Evolutionary conservation across 2,113 vertebrate species (phyloP), one percentile per base, ranked within the genome.

Genomic region (Clarias magur): DNA sequence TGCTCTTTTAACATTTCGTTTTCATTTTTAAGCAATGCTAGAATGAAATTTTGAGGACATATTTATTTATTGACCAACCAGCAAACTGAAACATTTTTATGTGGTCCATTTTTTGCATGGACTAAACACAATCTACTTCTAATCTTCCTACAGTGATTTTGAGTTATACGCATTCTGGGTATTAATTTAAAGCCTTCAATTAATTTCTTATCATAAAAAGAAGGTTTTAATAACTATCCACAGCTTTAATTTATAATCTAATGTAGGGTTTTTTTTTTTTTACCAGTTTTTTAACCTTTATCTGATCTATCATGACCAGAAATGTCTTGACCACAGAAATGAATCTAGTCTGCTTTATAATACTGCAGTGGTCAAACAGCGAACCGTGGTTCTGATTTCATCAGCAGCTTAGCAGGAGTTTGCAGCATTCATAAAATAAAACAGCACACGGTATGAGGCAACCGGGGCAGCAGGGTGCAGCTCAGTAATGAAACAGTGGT

Each of bases 341-440:
- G 2, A 60, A 42, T 27, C 7, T 25, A 85, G 30, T 10, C 23
- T n/a, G 30, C 70, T 42, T 62, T 23, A 76, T 10, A 62, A 21
- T 25, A 60, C 27, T 53, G 83, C 30, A 48, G 70, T 76, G 48
- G 11, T 11, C 72, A 10, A 3, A 84, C 30, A n/a, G 83, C 21
- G 2, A 75, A 60, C 15, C 0, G 15, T 12, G 38, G 8, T 30
- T 56, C 54, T 72, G 83, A n/a, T 60, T 81, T 62, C 48, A 54
- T 65, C 75, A 80, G 83, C 21, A 63, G 72, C 80, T 70, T 54
- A 72, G 56, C 65, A 16, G 19, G 30, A 73, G 65, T 59, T 13
- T 70, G 80, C 53, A 80, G 82, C 70, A 17, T 80, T 73, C 38
- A 48, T 75, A 72, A 72, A 38, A 72, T 4, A 34, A 48, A 48